These are phyloP conservation scores for Onychomys arenicola DNA, from an alignment of 2,797 vertebrate genomes.

Conservation along the genomic window DNA sequence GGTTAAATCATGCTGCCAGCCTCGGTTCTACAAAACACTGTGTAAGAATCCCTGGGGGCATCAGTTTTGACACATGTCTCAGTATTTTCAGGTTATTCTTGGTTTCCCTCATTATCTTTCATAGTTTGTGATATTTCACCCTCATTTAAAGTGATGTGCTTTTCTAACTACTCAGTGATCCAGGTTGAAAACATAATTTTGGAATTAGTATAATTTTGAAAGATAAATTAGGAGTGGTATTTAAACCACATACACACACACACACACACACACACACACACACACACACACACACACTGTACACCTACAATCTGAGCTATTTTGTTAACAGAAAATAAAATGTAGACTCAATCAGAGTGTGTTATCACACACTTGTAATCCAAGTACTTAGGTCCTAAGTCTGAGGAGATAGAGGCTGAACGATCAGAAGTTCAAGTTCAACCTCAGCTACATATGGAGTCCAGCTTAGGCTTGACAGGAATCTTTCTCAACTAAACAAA, in stretches of 20 bases:
- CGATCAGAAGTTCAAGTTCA: not conserved
- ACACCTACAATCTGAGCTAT: not conserved
- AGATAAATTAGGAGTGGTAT: not conserved
- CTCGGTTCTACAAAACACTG: not conserved
- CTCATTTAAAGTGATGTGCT: not conserved
- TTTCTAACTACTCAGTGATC: constrained; percentile 17
- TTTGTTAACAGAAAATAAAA: constrained; percentile 35
- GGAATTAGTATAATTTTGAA: constrained; percentile 34
- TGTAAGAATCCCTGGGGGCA: not conserved
- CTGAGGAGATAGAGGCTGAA: not conserved
- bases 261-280: too few relatives aligned
- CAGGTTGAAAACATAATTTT: constrained; percentile 31
- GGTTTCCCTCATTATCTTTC: constrained; percentile 18
- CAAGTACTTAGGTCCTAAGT: not conserved
- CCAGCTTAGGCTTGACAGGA: not conserved
- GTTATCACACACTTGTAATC: not conserved
- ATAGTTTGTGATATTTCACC: constrained; percentile 17
- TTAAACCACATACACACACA: not conserved
- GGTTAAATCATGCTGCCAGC: not conserved
- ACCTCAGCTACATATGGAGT: not conserved
- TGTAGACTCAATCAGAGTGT: not conserved
- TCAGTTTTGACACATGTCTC: not conserved
- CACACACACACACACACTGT: not conserved
- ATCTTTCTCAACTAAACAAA: not conserved
- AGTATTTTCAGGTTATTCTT: constrained; percentile 44